phyloP scores from a whole-genome alignment of 2,888 invertebrate species.

The Hemithea aestivaria region DNA sequence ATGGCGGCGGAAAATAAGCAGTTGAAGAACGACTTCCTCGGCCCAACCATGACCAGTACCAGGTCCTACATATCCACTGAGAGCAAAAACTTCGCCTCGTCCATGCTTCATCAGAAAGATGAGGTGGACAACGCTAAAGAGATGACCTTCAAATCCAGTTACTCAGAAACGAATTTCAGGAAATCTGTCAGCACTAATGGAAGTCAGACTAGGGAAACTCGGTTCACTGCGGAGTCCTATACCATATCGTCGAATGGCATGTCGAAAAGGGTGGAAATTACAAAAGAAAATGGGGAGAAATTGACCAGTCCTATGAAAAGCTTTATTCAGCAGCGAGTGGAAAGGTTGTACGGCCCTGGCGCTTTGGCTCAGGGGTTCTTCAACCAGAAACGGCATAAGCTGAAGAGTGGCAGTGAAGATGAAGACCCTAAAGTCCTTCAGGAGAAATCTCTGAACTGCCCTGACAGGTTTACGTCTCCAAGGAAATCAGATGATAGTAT shows the following conservation, averaged over 20 bases:
- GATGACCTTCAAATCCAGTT: slow-evolving; percentile 68
- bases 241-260: slow-evolving; percentile 71
- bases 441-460: slow-evolving; percentile 64
- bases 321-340: slow-evolving; percentile 93
- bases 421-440: slow-evolving; percentile 61
- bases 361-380: slow-evolving; percentile 92
- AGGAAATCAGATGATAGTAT: slow-evolving; percentile 40
- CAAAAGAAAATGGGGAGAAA: slow-evolving; percentile 69
- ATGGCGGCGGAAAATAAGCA: slow-evolving; percentile 75
- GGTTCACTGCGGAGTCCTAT: slow-evolving; percentile 61
- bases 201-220: slow-evolving; percentile 55
- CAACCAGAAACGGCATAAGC: slow-evolving; percentile 80
- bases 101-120: slow-evolving; percentile 68
- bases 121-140: slow-evolving; percentile 68
- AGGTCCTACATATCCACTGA: slow-evolving; percentile 63
- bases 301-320: slow-evolving; percentile 81
- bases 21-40: slow-evolving; percentile 72
- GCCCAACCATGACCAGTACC: slow-evolving; percentile 67
- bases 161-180: slow-evolving; percentile 70
- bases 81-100: slow-evolving; percentile 64
- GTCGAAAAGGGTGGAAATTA: slow-evolving; percentile 68
- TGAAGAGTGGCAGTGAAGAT: slow-evolving; percentile 60
- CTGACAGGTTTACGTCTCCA: slow-evolving; percentile 49
- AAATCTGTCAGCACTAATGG: slow-evolving; percentile 61
- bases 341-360: slow-evolving; percentile 91